These are phyloP conservation scores for Cheilosia urbana DNA, from an alignment of 2,888 invertebrate species.

Conservation along the genomic window DNA sequence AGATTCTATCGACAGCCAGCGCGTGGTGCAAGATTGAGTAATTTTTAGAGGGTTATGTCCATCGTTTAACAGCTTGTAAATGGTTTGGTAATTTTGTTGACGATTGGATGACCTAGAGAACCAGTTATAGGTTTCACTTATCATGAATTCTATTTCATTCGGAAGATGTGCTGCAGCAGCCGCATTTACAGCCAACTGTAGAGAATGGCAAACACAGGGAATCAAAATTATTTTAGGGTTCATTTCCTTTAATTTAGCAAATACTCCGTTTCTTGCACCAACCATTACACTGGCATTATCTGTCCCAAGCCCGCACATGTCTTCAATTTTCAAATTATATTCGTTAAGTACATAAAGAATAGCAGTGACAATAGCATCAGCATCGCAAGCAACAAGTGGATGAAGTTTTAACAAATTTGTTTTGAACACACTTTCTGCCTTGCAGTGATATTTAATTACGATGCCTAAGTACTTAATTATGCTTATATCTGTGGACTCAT, in stretches of 20 bases:
- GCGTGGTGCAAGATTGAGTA: neutral
- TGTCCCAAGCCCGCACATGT: neutral
- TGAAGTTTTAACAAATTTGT: neutral
- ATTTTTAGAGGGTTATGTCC: conserved; percentile 1
- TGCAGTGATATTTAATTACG: conserved; percentile 9
- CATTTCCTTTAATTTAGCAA: no score
- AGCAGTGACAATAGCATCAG: neutral
- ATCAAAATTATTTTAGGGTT: conserved; percentile 1
- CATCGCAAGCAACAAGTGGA: neutral
- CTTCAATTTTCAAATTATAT: neutral
- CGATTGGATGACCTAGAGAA: conserved; percentile 2
- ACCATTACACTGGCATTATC: conserved; percentile 9
- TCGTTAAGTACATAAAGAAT: neutral
- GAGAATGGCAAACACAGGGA: neutral
- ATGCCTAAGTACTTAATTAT: neutral
- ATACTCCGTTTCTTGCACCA: conserved; percentile 4
- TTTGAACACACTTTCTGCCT: neutral
- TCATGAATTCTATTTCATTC: neutral
- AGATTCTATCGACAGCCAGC: conserved; percentile 7
- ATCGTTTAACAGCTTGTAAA: neutral
- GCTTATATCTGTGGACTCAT: conserved; percentile 7
- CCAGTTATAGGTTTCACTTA: neutral
- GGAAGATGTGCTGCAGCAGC: conserved; percentile 2
- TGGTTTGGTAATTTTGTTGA: neutral
- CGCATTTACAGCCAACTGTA: neutral